Percentiles rank a stretch among this genome's conserved stretches.
Conservation (phyloP, 2,113 vertebrate genomes). For the Dolichotis patagonum region DNA sequence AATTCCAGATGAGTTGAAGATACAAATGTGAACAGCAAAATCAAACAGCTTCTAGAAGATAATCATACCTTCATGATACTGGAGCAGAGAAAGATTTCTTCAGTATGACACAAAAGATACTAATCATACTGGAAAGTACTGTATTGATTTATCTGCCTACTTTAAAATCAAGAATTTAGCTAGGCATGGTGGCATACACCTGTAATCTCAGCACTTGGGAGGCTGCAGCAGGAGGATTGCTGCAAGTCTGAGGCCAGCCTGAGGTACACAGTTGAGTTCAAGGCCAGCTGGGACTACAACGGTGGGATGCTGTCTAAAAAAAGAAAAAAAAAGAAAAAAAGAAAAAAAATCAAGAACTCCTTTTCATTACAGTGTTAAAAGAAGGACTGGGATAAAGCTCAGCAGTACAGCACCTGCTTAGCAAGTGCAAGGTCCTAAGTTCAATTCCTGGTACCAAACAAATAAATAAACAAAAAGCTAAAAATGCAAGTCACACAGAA, state of each 20-base stretch:
- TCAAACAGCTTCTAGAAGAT: background rate
- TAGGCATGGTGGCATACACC: background rate
- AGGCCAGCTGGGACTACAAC: background rate
- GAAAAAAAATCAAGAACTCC: background rate
- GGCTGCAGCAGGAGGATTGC: background rate
- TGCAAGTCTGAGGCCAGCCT: too few relatives aligned
- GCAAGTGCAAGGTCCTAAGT: too few relatives aligned
- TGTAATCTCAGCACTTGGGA: background rate
- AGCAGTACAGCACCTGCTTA: too few relatives aligned
- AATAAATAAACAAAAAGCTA: background rate
- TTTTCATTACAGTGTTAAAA: slow-evolving; percentile 1
- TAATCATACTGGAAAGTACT: background rate
- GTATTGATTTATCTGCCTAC: background rate
- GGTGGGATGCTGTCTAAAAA: background rate
- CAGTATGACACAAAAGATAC: background rate
- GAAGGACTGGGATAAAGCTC: too few relatives aligned
- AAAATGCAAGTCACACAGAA: slow-evolving; percentile 25
- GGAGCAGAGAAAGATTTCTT: slow-evolving; percentile 2
- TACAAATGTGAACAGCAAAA: slow-evolving; percentile 32
- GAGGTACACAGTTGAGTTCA: background rate
- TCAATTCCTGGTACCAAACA: too few relatives aligned
- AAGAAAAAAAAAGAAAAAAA: background rate
- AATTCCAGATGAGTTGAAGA: background rate
- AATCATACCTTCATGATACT: background rate
- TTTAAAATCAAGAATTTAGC: slow-evolving; percentile 35